phyloP scores from a whole-genome alignment of 2,888 invertebrate genomes.

The Himalopsyche tibetana region DNA sequence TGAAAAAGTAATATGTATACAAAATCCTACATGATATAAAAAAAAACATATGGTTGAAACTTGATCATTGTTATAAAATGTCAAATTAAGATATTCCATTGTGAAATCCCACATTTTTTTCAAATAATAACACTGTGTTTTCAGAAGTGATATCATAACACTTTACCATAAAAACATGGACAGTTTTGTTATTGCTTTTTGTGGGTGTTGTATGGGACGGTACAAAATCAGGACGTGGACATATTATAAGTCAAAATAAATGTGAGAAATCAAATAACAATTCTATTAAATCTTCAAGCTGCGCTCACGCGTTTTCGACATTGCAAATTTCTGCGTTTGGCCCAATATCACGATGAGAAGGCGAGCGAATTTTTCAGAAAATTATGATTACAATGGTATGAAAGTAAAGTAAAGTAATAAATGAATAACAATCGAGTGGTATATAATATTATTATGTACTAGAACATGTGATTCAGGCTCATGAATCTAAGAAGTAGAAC shows the following conservation, averaged over 20 bases:
- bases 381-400: background rate
- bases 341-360: background rate
- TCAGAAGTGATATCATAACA: background rate
- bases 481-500: no score
- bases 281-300: background rate
- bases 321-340: conserved; percentile 6
- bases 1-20: no score
- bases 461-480: no score
- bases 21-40: no score
- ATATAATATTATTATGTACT: no score
- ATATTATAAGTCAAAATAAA: conserved; percentile 5
- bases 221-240: background rate
- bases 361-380: background rate
- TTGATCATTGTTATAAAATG: no score
- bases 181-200: background rate
- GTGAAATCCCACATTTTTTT: background rate
- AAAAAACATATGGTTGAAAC: no score
- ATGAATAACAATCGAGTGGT: no score
- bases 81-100: no score
- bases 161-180: background rate
- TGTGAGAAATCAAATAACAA: background rate
- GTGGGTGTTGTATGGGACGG: conserved; percentile 7
- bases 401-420: no score
- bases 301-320: background rate
- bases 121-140: background rate